phyloP scores from a whole-genome alignment of 2,113 vertebrate species.

The Laterallus jamaicensis region DNA sequence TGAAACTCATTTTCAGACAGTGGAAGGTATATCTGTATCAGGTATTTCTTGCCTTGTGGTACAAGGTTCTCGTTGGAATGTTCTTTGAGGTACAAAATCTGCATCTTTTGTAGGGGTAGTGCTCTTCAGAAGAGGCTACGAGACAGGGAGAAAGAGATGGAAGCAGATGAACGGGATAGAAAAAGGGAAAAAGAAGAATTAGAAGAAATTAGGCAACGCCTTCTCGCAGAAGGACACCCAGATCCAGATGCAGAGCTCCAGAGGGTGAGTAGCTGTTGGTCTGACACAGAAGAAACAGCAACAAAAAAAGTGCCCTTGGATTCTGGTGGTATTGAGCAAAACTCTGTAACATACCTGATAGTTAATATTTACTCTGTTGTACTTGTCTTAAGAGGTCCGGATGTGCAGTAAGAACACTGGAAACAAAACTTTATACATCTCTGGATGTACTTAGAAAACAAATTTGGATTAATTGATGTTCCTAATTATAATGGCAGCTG shows the following conservation, averaged over 20 bases:
- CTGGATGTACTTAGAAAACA: neutral
- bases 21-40: neutral
- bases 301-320: neutral
- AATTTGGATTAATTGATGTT: neutral
- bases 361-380: neutral
- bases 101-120: conserved; percentile 86
- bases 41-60: neutral
- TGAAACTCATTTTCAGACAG: neutral
- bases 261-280: conserved; percentile 79
- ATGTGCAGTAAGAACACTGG: neutral
- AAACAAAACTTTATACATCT: neutral
- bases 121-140: conserved; percentile 97
- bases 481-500: neutral
- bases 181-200: conserved; percentile 98
- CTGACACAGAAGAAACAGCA: neutral
- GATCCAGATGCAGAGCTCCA: conserved; percentile 98
- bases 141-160: conserved; percentile 97
- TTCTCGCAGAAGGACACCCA: conserved; percentile 96
- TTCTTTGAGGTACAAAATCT: neutral
- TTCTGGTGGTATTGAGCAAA: neutral
- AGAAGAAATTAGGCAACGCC: conserved; percentile 96
- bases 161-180: conserved; percentile 96
- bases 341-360: neutral
- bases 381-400: neutral
- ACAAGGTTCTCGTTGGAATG: neutral